These are phyloP conservation scores for Syngnathus scovelli DNA, from an alignment of 2,113 vertebrate genomes.

Conservation along the genomic window DNA sequence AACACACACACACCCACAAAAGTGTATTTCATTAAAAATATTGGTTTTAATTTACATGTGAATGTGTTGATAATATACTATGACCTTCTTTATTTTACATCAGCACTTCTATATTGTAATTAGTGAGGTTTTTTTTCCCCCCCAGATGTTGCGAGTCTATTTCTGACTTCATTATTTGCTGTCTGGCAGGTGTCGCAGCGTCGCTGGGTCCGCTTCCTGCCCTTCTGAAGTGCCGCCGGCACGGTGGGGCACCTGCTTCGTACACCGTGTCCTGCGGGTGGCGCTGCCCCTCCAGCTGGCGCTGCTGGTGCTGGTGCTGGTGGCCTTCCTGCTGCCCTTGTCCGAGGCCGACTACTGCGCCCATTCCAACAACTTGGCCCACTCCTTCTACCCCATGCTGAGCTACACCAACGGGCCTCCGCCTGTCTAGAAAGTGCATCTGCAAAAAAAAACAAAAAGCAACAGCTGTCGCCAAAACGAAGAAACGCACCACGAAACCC, in stretches of 20 bases:
- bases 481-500: neutral
- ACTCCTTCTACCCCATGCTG: constrained; percentile 91
- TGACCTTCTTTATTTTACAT: no score
- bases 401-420: constrained; percentile 94
- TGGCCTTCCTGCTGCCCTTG: constrained; percentile 85
- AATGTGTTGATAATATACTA: no score
- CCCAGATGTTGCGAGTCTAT: neutral
- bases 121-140: no score
- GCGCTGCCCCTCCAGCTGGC: constrained; percentile 86
- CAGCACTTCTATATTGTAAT: no score
- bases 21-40: no score
- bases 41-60: no score
- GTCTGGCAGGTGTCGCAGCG: constrained; percentile 80
- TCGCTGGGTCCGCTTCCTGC: constrained; percentile 92
- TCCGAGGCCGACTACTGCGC: constrained; percentile 86
- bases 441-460: neutral
- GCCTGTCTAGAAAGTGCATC: constrained; percentile 70
- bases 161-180: neutral
- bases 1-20: no score
- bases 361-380: constrained; percentile 88
- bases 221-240: constrained; percentile 76
- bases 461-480: neutral
- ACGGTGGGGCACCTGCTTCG: constrained; percentile 60
- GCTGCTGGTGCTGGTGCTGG: constrained; percentile 80
- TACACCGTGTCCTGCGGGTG: constrained; percentile 80